Evolutionary conservation across 2,113 vertebrate species (phyloP), one percentile per base, ranked within the genome.

Genomic region (Leuciscus idus): DNA sequence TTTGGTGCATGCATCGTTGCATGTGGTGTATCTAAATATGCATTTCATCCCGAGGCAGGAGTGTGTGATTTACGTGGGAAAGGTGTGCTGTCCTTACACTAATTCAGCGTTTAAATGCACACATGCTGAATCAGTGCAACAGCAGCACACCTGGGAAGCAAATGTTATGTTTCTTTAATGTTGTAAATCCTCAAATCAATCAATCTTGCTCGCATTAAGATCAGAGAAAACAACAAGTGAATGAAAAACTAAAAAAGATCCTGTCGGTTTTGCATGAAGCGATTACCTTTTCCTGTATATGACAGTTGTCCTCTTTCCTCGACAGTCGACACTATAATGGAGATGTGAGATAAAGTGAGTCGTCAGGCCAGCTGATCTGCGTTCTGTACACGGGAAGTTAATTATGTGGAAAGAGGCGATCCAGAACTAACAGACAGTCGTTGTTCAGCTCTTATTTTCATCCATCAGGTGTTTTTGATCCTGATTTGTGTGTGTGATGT

Each of bases 361-460:
- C 91, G 93, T 92, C 92, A 91, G 93, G 92, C 90, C 91, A 89
- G 89, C 89, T 86, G 88, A 83, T 84, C 90, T 90, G 90, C 89
- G 84, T 91, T 93, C 88, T 91, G 90, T 91, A 92, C 92, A 94
- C 91, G 91, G 78, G 85, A 88, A 93, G 91, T 92, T 94, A 94
- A 95, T 95, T 93, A 94, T 91, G 93, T 91, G 92, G 92, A 94
- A 93, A 91, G 91, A 91, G 92, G 91, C 92, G 92, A 92, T 94
- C 94, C 91, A 91, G 59, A 21, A n/a, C 83, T 50, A 75, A 46
- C 68, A 75, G 88, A 90, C 92, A 92, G 94, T 94, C 91, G 57
- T 91, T 81, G 91, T 92, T 93, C 33, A 10, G 3, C 7, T 17
- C 2, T 26, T 61, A 62, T 43, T 39, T 17, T 46, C 36, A 26